Evolutionary conservation across 2,113 vertebrate species (phyloP), one percentile per base, ranked within the genome.

Genomic region (Melanerpes aurifrons): DNA sequence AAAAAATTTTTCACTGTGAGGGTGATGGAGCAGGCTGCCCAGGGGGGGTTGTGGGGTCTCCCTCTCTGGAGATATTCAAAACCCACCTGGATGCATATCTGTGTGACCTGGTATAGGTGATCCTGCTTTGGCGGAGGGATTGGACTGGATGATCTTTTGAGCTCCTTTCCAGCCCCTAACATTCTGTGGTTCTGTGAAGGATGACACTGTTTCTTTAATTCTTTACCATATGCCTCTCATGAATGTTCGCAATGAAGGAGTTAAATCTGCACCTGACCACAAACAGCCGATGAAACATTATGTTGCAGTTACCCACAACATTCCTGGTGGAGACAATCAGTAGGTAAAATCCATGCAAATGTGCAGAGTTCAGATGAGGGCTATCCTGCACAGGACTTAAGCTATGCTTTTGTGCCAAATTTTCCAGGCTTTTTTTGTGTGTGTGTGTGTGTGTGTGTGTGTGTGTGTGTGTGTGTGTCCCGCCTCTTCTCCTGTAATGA

Each of bases 331-430:
- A 89, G 88, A 94, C 82, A 87, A 75, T 87, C 82, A 91, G 6
- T 92, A 95, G 89, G 90, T 93, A 83, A 94, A 94, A 92, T 59
- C 86, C 74, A 81, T 96, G 96, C 91, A 96, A 96, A 96, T 92
- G 76, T 43, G 73, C 7, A 5, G 91, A 53, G 94, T 94, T 96
- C 93, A 91, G 96, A 77, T 76, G 91, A 90, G 90, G 95, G 96
- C 92, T 97, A 64, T 45, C 83, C 84, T 79, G 35, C 84, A 48
- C 68, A 61, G 79, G 63, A 75, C 66, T 94, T 96, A 94, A 96
- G 82, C 94, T 92, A 68, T 94, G 95, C 88, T 96, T 45, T 97
- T 97, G 95, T 97, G 91, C 94, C 91, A 87, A 92, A 90, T 93
- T 96, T 97, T 96, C 48, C 86, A 93, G 87, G 71, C 29, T 94